Evolutionary conservation across 2,113 vertebrate genomes (phyloP), one percentile per base, ranked within the genome.

Genomic region (Gavia stellata): DNA sequence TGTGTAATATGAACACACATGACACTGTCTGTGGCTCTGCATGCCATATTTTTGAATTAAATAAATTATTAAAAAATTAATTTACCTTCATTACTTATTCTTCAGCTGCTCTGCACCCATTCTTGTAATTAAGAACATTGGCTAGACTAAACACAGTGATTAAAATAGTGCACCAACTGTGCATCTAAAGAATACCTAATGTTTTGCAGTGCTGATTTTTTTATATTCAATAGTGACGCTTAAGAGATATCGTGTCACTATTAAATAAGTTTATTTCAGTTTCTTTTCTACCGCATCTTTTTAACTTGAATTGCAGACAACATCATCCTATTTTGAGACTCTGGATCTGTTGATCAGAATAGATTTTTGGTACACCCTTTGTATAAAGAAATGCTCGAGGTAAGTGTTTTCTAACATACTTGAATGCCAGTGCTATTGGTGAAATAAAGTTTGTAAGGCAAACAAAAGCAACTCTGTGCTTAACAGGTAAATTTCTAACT

Each of bases 81-180:
- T 90, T 86, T 75, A 91, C 36, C 40, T 65, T 81, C 85, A 79
- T 96, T 95, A 95, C 81, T 92, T 94, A 94, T 88, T 93, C 92
- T 94, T 96, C 86, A 89, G 56, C 59, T 86, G 65, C 77, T 91
- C 61, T 52, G 75, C 86, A 96, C 87, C 77, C 75, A 85, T 95
- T 92, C 73, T 88, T 81, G 59, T 88, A 84, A 92, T 97, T 95
- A 95, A 81, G 86, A 88, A 74, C 47, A 81, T 11, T 58, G 80
- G 74, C 75, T 91, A 94, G 95, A 87, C 91, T 87, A 92, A 96
- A 79, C 62, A 82, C 62, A 14, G 0, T 75, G 70, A 95, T 96
- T 89, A 90, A 95, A 90, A 91, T 38, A 91, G 62, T 42, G 50
- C 38, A 70, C 42, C 29, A 80, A 94, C 45, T 13, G 36, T 58